Evolutionary conservation across 2,113 vertebrate genomes (phyloP).

Genomic region (Gorsachius goisagi): DNA sequence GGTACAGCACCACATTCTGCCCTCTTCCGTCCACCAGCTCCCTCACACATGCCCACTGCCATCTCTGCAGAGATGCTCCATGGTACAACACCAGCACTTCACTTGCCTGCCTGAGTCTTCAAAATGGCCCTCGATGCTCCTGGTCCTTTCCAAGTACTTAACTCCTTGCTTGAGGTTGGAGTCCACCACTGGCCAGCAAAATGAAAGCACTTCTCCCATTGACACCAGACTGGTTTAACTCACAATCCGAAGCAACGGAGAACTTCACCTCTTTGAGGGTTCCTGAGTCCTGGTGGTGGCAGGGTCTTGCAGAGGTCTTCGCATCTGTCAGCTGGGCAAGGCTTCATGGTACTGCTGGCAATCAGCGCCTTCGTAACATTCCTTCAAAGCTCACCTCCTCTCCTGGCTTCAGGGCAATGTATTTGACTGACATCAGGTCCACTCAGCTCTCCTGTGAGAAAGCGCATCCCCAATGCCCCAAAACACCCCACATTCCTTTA

Average conservation of each 20-base stretch:
- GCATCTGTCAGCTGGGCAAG: not conserved
- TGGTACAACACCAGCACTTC: not conserved
- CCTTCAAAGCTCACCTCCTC: not conserved
- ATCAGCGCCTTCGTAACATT: not conserved
- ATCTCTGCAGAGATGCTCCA: not conserved
- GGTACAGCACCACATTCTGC: fast-evolving
- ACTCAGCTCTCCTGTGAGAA: not conserved
- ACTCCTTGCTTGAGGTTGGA: not conserved
- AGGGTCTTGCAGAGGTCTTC: not conserved
- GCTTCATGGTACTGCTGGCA: fast-evolving
- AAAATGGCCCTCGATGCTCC: not conserved
- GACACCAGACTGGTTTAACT: not conserved
- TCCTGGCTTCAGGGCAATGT: not conserved
- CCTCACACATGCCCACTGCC: fast-evolving
- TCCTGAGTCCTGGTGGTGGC: not conserved
- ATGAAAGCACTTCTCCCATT: not conserved
- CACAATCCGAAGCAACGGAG: not conserved
- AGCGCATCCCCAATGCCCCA: not conserved
- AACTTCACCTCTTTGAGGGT: not conserved
- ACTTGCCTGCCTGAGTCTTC: not conserved
- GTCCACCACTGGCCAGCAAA: not conserved
- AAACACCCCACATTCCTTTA: not conserved
- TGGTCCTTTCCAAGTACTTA: not conserved
- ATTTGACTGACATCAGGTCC: not conserved
- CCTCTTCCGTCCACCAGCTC: not conserved